These are phyloP conservation scores for Cliona cf. orientalis DNA, from an alignment of 37 sponge, comb jelly and placozoan species.

Conservation along the genomic window DNA sequence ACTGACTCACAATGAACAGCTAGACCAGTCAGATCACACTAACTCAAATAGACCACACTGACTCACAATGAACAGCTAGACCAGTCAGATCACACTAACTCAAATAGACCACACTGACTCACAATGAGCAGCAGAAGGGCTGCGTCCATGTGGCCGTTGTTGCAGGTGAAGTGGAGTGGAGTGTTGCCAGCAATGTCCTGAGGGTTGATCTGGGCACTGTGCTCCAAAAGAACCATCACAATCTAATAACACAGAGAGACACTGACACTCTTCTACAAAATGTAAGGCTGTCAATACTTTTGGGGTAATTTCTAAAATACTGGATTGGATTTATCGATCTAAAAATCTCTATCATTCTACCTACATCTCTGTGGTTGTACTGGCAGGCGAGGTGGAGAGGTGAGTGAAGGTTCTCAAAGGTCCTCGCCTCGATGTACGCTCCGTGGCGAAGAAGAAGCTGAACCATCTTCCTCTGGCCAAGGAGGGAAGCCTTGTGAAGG, in stretches of 20 bases:
- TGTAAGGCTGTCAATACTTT: not conserved
- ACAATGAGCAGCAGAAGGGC: constrained; percentile 79
- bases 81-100: no score
- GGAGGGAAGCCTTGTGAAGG: constrained; percentile 77
- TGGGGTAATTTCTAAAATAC: no score
- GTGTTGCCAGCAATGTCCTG: constrained; percentile 84
- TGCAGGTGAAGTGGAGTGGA: constrained; percentile 92
- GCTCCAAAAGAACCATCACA: constrained; percentile 70
- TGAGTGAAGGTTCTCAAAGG: constrained; percentile 56
- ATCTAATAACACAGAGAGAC: constrained; percentile 41
- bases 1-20: no score
- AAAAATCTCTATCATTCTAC: not conserved
- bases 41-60: no score
- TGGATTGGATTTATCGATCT: not conserved
- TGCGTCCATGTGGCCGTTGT: constrained; percentile 90
- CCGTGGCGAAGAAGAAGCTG: constrained; percentile 66
- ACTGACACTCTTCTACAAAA: not conserved
- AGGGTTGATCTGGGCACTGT: constrained; percentile 66
- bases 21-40: no score
- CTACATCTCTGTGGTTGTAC: constrained; percentile 89
- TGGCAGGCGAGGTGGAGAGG: constrained; percentile 94
- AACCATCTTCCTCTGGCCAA: constrained; percentile 62
- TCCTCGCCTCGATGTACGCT: constrained; percentile 56
- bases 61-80: no score
- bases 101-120: no score